These are phyloP conservation scores for Chaetodon trifasciatus DNA, from an alignment of 2,797 vertebrate species.

Conservation along the genomic window DNA sequence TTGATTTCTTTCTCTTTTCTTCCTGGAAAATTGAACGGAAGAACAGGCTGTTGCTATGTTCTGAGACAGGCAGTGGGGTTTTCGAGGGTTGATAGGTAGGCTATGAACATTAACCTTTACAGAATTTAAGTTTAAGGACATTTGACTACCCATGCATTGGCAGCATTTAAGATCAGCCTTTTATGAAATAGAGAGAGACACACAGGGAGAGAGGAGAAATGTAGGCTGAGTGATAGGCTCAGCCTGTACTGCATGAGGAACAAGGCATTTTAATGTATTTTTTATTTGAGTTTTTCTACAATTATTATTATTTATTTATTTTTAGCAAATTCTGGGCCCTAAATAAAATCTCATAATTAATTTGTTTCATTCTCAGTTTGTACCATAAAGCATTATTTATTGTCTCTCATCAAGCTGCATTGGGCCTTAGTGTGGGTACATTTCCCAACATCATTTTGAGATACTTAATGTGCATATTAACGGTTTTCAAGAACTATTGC, in stretches of 20 bases:
- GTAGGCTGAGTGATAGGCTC: constrained; percentile 62
- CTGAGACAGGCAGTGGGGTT: constrained; percentile 60
- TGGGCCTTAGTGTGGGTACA: constrained; percentile 74
- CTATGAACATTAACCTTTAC: constrained; percentile 49
- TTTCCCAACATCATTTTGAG: constrained; percentile 52
- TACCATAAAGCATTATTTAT: constrained; percentile 19
- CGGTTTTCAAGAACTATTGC: constrained; percentile 15
- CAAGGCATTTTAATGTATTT: constrained; percentile 25
- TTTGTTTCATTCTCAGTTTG: constrained; percentile 28
- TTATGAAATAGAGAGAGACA: constrained; percentile 23
- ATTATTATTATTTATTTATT: constrained; percentile 9
- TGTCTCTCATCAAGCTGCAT: constrained; percentile 46
- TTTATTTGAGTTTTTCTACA: constrained; percentile 1
- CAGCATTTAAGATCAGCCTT: constrained; percentile 41
- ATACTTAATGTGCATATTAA: constrained; percentile 18
- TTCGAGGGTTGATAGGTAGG: constrained; percentile 15
- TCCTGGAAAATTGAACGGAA: constrained; percentile 34
- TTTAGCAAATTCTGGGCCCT: constrained; percentile 5
- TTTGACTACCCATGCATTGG: constrained; percentile 29
- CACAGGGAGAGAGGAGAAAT: constrained; percentile 21
- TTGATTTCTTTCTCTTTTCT: constrained; percentile 5
- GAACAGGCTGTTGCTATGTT: constrained; percentile 78
- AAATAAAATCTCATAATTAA: constrained; percentile 31
- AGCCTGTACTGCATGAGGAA: constrained; percentile 56
- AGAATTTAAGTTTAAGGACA: constrained; percentile 19